Evolutionary conservation across 2,797 vertebrate species (phyloP).

Genomic region (Orientallactaga sibirica): DNA sequence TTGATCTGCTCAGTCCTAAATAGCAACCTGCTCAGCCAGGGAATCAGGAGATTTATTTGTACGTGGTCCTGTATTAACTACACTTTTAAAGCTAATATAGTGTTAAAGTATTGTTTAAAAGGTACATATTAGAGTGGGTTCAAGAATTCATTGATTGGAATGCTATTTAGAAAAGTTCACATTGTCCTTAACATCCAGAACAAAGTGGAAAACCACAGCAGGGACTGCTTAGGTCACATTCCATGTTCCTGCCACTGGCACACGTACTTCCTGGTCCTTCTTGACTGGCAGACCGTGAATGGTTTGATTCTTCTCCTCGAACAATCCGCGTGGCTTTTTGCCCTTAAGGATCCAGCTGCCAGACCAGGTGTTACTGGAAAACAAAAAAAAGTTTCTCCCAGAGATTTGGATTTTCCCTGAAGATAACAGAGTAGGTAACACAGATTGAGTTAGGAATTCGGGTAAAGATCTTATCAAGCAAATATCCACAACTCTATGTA

Average conservation of each 20-base stretch:
- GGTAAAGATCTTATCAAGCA: neutral
- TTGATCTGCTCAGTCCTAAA: constrained; percentile 62
- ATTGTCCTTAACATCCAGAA: constrained; percentile 57
- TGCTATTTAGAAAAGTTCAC: constrained; percentile 37
- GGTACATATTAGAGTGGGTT: neutral
- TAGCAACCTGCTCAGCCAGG: constrained; percentile 51
- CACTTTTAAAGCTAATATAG: constrained; percentile 49
- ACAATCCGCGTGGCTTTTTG: constrained; percentile 53
- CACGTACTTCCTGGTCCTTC: constrained; percentile 54
- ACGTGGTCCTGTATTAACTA: neutral
- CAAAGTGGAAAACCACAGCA: constrained; percentile 59
- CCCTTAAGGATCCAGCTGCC: constrained; percentile 53
- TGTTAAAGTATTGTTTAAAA: constrained; percentile 42
- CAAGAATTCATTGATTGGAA: constrained; percentile 53
- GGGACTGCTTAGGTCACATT: constrained; percentile 66
- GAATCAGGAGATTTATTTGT: constrained; percentile 24
- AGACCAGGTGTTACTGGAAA: constrained; percentile 67
- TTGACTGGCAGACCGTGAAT: constrained; percentile 57
- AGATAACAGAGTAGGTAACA: neutral
- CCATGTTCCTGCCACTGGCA: neutral
- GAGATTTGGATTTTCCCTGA: constrained; percentile 55
- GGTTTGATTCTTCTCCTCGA: constrained; percentile 66
- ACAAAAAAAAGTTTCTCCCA: constrained; percentile 50
- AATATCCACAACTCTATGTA: neutral
- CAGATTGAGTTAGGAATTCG: neutral